phyloP scores from a whole-genome alignment of 2,113 vertebrate species.

The Benitochromis conjunctus region DNA sequence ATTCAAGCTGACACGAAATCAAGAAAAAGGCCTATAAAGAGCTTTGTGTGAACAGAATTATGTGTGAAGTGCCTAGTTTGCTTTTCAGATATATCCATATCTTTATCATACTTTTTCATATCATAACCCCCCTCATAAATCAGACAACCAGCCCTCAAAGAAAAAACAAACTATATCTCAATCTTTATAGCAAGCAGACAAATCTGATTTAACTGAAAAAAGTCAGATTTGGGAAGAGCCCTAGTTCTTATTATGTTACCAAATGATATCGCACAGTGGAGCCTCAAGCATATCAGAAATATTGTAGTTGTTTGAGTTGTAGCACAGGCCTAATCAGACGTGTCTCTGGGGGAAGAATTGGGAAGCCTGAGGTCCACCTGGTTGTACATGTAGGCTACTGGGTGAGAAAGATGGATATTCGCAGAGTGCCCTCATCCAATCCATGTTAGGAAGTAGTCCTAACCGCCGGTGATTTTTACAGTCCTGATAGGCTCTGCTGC shows the following conservation, averaged over 20 bases:
- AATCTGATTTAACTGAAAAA: background rate
- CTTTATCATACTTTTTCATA: background rate
- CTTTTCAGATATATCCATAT: background rate
- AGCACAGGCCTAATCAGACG: slow-evolving; percentile 38
- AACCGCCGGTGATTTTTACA: slow-evolving; percentile 52
- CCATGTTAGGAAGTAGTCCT: slow-evolving; percentile 3
- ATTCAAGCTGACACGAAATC: background rate
- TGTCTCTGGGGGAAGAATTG: background rate
- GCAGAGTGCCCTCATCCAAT: background rate
- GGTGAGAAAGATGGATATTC: slow-evolving; percentile 45
- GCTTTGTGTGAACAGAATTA: background rate
- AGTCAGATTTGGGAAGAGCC: background rate
- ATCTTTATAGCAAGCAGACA: background rate
- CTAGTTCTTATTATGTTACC: background rate
- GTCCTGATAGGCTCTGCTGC: slow-evolving; percentile 32
- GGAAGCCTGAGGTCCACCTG: slow-evolving; percentile 33
- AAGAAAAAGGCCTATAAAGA: background rate
- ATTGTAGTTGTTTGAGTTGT: background rate
- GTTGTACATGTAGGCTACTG: slow-evolving; percentile 50
- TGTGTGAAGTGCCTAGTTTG: background rate
- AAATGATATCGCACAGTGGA: background rate
- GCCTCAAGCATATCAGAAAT: slow-evolving; percentile 1
- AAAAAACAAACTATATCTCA: background rate
- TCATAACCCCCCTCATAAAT: background rate
- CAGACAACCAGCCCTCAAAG: background rate